Percentiles rank a stretch among this genome's conserved stretches.
These are phyloP conservation scores for Diogma glabrata DNA, from an alignment of 2,888 invertebrate genomes.

Conservation along the genomic window DNA sequence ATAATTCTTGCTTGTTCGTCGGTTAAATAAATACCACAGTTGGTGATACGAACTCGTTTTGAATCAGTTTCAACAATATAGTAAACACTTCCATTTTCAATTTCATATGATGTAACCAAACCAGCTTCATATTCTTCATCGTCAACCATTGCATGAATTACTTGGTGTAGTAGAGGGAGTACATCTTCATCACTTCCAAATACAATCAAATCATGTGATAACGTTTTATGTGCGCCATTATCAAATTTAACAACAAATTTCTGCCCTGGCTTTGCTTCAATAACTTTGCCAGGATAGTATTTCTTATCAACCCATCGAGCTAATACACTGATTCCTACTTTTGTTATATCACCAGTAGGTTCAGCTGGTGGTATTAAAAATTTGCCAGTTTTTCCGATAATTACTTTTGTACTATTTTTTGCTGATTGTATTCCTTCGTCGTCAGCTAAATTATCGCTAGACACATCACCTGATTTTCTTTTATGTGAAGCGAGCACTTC, in stretches of 20 bases:
- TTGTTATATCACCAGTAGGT: constrained; percentile 5
- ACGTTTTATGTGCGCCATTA: constrained; percentile 46
- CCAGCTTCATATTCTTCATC: constrained; percentile 45
- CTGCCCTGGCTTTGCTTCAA: constrained; percentile 42
- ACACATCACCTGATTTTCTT: constrained; percentile 1
- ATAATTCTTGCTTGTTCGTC: constrained; percentile 44
- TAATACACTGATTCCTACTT: constrained; percentile 37
- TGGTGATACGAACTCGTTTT: constrained; percentile 16
- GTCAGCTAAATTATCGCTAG: constrained; percentile 12
- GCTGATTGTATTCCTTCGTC: constrained; percentile 18
- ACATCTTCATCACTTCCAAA: constrained; percentile 38
- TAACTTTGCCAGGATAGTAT: constrained; percentile 51
- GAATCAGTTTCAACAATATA: constrained; percentile 26
- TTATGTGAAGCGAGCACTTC: not conserved
- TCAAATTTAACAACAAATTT: constrained; percentile 53
- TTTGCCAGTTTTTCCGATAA: constrained; percentile 11
- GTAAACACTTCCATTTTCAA: constrained; percentile 29
- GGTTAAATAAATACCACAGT: constrained; percentile 41
- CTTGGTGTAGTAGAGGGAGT: constrained; percentile 42
- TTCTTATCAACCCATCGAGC: constrained; percentile 58
- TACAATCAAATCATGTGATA: constrained; percentile 49
- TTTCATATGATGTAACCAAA: constrained; percentile 40
- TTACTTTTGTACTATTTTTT: constrained; percentile 12
- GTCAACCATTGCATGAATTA: constrained; percentile 43
- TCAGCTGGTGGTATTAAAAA: constrained; percentile 10